Conservation (phyloP, 2,113 vertebrate genomes). For the Serilophus lunatus region DNA sequence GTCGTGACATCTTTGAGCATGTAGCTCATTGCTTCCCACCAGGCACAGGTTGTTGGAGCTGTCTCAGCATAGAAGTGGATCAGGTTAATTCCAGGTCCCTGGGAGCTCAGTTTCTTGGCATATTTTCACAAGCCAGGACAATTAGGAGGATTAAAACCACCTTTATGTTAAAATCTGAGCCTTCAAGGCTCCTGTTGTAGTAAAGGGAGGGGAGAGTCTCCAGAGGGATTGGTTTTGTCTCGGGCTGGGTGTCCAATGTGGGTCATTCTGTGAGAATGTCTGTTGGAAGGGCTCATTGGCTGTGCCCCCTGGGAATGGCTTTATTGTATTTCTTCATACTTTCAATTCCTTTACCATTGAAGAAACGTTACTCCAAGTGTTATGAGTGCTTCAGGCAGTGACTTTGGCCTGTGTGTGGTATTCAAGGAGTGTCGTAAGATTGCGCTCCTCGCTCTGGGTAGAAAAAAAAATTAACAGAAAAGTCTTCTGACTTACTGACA, state of each 20-base stretch:
- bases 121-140: neutral
- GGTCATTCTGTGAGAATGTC: neutral
- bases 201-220: neutral
- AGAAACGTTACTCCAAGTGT: neutral
- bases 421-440: neutral
- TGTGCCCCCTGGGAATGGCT: neutral
- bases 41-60: neutral
- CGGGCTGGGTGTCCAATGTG: neutral
- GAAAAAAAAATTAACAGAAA: neutral
- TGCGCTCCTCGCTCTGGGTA: neutral
- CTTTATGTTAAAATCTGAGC: neutral
- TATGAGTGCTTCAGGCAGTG: neutral
- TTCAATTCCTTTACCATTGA: neutral
- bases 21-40: neutral
- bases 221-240: neutral
- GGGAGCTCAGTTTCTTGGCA: neutral
- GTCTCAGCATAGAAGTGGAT: accelerated
- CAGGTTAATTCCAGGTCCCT: neutral
- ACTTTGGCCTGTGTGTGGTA: neutral
- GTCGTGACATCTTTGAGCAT: neutral
- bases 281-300: neutral
- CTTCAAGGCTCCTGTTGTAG: neutral
- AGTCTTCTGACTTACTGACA: conserved; percentile 7
- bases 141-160: neutral
- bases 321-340: neutral